Percentiles rank a stretch among this genome's conserved stretches.
Conservation (phyloP, 1,140 invertebrate genomes). For the Drusus annulatus region DNA sequence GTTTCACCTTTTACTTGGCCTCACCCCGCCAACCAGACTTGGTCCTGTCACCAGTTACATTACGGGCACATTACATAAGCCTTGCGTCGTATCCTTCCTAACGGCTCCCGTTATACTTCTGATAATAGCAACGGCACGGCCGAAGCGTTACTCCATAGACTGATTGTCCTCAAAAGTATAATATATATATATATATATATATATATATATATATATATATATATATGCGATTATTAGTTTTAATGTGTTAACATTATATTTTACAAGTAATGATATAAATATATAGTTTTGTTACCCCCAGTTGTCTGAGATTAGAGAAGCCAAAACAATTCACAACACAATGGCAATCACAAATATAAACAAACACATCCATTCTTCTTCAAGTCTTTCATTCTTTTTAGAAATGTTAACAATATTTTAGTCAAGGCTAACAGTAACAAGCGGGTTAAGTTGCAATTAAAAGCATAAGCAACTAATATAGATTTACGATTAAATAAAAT, state of each 20-base stretch:
- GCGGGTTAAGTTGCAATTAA: constrained; percentile 49
- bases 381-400: constrained; percentile 25
- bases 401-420: constrained; percentile 47
- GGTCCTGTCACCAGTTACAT: background rate
- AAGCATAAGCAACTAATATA: constrained; percentile 55
- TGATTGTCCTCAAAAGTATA: constrained; percentile 39
- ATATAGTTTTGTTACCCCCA: constrained; percentile 30
- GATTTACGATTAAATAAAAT: constrained; percentile 53
- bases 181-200: constrained; percentile 2
- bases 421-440: constrained; percentile 55
- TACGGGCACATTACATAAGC: constrained; percentile 28
- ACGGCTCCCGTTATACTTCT: no score
- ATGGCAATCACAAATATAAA: constrained; percentile 32
- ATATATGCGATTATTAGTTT: constrained; percentile 1
- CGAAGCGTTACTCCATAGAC: constrained; percentile 1
- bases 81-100: no score
- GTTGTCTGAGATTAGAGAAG: constrained; percentile 24
- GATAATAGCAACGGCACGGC: no score
- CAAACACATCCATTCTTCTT: background rate
- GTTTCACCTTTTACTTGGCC: constrained; percentile 1
- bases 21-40: background rate
- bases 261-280: constrained; percentile 42
- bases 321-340: constrained; percentile 37
- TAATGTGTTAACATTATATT: constrained; percentile 2
- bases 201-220: background rate